phyloP scores from a whole-genome alignment of 1,140 invertebrate species.

The Leptestheria dahalacensis region DNA sequence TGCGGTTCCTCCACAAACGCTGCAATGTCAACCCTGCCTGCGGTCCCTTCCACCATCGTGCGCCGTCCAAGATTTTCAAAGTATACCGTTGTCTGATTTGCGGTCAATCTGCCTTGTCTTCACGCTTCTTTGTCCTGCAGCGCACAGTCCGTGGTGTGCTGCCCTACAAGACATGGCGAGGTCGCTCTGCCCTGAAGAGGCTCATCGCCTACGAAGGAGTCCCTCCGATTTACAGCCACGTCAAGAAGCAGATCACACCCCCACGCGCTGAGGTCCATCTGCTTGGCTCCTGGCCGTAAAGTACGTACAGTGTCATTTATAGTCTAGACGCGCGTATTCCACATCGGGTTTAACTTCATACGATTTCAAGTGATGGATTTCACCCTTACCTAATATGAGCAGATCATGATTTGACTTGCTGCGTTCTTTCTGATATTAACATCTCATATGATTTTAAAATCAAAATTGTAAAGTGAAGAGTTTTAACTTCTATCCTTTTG shows the following conservation, averaged over 20 bases:
- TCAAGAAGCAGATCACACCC: conserved; percentile 90
- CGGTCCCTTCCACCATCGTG: conserved; percentile 95
- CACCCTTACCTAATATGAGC: not conserved
- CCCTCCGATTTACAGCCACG: conserved; percentile 86
- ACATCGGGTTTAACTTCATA: not conserved
- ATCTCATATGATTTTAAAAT: not conserved
- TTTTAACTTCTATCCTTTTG: not conserved
- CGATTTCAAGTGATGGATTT: not conserved
- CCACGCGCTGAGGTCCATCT: conserved; percentile 82
- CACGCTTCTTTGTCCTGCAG: not conserved
- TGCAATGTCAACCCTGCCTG: conserved; percentile 96
- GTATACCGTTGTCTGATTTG: not conserved
- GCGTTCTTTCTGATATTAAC: not conserved
- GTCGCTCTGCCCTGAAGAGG: conserved; percentile 75
- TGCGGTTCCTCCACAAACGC: conserved; percentile 88
- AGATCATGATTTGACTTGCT: not conserved
- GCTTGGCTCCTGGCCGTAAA: conserved; percentile 88
- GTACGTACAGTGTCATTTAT: too few species aligned
- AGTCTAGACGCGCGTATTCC: too few species aligned
- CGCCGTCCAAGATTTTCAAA: conserved; percentile 89
- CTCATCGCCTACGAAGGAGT: conserved; percentile 94
- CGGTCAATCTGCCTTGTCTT: not conserved
- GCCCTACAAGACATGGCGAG: conserved; percentile 91
- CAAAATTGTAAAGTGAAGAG: not conserved
- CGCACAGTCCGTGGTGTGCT: conserved; percentile 61